Conservation (phyloP, 2,113 vertebrate species). For the Microtus ochrogaster region DNA sequence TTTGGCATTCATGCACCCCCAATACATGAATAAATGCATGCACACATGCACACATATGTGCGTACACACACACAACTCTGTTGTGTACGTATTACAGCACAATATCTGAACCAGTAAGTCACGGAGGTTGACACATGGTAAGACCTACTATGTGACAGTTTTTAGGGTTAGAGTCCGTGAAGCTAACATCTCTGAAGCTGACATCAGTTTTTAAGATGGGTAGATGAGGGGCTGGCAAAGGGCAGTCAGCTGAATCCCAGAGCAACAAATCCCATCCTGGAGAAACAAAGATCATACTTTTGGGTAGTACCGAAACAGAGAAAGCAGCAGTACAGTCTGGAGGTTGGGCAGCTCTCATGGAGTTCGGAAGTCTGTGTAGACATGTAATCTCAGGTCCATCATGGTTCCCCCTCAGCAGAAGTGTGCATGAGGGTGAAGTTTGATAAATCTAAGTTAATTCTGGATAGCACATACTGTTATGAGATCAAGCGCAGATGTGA, state of each 20-base stretch:
- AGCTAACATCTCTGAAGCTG: not conserved
- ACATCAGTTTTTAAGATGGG: not conserved
- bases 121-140: not conserved
- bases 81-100: not conserved
- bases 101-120: not conserved
- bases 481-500: not conserved
- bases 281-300: not conserved
- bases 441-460: conserved; percentile 23
- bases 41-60: not conserved
- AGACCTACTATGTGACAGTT: not conserved
- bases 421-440: not conserved
- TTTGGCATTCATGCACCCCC: not conserved
- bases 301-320: not conserved
- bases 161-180: not conserved
- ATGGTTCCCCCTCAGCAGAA: not conserved
- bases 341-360: accelerated
- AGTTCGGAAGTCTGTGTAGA: not conserved
- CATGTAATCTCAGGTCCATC: not conserved
- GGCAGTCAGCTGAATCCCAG: not conserved
- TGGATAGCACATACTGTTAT: not conserved
- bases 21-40: not conserved
- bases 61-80: not conserved
- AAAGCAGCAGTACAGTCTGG: not conserved
- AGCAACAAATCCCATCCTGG: not conserved
- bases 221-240: not conserved